Conservation (phyloP, 2,888 invertebrate species). For the Apamea monoglypha region DNA sequence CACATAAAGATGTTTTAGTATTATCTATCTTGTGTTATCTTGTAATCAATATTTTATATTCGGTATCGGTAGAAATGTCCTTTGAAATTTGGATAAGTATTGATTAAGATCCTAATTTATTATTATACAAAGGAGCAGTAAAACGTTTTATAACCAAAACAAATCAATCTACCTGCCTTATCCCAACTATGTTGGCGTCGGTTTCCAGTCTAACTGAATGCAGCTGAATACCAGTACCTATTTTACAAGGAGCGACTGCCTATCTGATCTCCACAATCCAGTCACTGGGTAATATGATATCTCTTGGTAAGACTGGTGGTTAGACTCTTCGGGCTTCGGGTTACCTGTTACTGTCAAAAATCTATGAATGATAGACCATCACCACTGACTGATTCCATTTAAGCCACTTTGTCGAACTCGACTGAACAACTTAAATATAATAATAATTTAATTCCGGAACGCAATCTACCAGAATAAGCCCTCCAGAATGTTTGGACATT, state of each 20-base stretch:
- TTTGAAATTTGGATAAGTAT: neutral
- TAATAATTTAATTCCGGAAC: constrained; percentile 9
- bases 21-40: neutral
- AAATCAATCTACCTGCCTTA: neutral
- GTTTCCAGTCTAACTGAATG: neutral
- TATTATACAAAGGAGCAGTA: neutral
- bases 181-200: neutral
- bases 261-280: neutral
- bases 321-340: neutral
- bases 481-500: constrained; percentile 61
- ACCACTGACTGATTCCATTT: neutral
- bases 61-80: neutral
- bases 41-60: neutral
- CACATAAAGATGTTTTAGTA: neutral
- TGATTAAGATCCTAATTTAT: neutral
- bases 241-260: neutral
- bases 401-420: neutral
- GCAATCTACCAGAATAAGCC: constrained; percentile 57
- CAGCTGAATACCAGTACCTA: neutral
- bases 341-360: neutral
- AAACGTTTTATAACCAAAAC: neutral
- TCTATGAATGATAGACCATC: neutral
- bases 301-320: neutral
- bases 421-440: neutral
- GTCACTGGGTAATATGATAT: neutral